Conservation (phyloP, 1,140 invertebrate genomes). For the Caenorhabditis tropicalis region DNA sequence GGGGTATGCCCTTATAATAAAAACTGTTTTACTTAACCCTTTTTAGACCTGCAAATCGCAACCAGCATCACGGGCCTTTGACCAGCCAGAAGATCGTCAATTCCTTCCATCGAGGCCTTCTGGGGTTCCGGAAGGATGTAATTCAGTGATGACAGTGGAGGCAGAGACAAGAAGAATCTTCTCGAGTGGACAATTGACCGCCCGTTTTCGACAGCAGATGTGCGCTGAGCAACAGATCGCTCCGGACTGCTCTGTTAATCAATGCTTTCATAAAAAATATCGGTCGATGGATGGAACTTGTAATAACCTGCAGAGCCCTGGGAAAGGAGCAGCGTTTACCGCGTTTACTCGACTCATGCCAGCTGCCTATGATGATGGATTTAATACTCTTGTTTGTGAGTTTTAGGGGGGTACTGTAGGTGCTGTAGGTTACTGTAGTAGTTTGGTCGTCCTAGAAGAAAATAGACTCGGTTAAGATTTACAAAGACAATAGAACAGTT, state of each 20-base stretch:
- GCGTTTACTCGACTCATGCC: constrained; percentile 83
- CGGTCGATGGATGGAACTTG: constrained; percentile 89
- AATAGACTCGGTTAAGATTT: too few relatives aligned
- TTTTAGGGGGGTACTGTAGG: background rate
- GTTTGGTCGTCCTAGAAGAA: background rate
- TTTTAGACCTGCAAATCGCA: too few relatives aligned
- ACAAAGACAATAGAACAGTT: background rate
- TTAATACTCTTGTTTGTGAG: constrained; percentile 80
- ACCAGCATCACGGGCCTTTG: too few relatives aligned
- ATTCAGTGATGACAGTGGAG: constrained; percentile 47
- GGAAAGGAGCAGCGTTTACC: constrained; percentile 88
- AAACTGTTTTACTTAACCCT: too few relatives aligned
- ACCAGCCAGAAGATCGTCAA: too few relatives aligned
- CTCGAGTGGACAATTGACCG: background rate
- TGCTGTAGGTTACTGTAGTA: background rate
- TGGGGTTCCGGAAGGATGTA: constrained; percentile 25
- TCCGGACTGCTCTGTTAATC: constrained; percentile 49
- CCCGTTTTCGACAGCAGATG: constrained; percentile 38
- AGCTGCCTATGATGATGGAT: constrained; percentile 93
- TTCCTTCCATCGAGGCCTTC: constrained; percentile 27
- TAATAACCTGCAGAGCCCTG: constrained; percentile 89
- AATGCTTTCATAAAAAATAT: constrained; percentile 78
- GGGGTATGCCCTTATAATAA: constrained; percentile 31
- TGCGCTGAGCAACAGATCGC: constrained; percentile 41
- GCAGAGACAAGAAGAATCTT: constrained; percentile 44